Evolutionary conservation across 2,797 vertebrate species (phyloP), one percentile per base, ranked within the genome.

Genomic region (Otolemur crassicaudatus): DNA sequence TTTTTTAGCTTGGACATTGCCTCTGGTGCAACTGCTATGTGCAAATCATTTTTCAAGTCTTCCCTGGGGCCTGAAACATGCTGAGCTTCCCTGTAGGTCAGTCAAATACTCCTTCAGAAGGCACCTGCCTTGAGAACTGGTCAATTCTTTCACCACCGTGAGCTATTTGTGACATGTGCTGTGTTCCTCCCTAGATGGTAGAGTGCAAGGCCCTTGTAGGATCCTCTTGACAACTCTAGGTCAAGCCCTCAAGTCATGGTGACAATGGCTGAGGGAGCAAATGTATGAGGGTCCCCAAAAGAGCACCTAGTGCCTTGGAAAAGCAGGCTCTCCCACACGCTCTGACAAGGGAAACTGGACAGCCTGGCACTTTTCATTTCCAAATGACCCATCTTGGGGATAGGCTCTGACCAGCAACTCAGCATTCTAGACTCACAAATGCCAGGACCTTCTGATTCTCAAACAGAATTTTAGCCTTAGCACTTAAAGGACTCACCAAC

Each of bases 281-380:
- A 58, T 9, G 17, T 8, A 40, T 34, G 43, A 40, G 31, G 43
- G 9, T 22, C 37, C 37, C 25, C 53, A 22, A 19, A 29, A 25
- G 53, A 46, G 17, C n/a, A 31, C 1, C 0, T 0, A 1, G 0
- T 34, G 22, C 25, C 34, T 25, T 11, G 13, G 14, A 85, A 67
- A 61, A 11, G 31, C 27, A 31, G 29, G 22, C 8, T 12, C 31
- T 49, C 43, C 25, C 9, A 4, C 4, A 13, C 0, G 19, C 37
- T 46, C 72, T 58, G 8, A 67, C 65, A 90, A 6, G 76, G 7
- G 19, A 19, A 73, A 34, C 31, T 6, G 43, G 83, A 23, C 31
- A 67, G 7, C 20, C 29, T 60, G 43, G 31, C 19, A 60, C 77
- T 91, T 61, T 76, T 31, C 40, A 16, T 53, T 79, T 93, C 37